Conservation (phyloP, 2,888 invertebrate genomes). For the Orchesella flavescens region DNA sequence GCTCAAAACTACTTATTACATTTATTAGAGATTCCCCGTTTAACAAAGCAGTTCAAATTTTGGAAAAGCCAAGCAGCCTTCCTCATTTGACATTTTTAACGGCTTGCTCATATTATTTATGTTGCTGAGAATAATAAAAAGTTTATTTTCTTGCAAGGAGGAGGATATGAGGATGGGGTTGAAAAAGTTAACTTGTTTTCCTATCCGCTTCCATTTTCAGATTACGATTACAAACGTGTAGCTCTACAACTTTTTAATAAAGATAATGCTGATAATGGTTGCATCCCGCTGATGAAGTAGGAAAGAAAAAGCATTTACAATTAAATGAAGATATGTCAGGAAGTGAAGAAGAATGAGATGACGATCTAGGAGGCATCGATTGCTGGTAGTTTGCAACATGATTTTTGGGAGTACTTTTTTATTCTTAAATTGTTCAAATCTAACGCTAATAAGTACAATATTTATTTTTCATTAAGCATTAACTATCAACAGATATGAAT, state of each 20-base stretch:
- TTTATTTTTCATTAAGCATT: too few relatives aligned
- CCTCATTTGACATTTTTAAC: conserved; percentile 50
- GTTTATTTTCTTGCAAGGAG: neutral
- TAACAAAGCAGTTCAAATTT: too few relatives aligned
- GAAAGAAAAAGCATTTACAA: neutral
- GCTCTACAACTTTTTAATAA: conserved; percentile 13
- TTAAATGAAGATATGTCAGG: conserved; percentile 22
- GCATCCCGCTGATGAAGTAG: neutral
- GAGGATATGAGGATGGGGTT: conserved; percentile 1
- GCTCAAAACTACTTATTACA: conserved; percentile 1
- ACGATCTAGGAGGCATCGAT: too few relatives aligned
- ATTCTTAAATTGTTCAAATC: too few relatives aligned
- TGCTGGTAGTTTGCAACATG: too few relatives aligned
- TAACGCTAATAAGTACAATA: too few relatives aligned
- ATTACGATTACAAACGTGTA: too few relatives aligned
- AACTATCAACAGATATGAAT: too few relatives aligned
- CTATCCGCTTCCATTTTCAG: neutral
- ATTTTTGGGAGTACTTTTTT: too few relatives aligned
- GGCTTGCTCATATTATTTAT: conserved; percentile 46
- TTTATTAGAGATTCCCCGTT: too few relatives aligned
- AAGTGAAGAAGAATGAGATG: neutral
- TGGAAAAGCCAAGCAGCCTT: neutral
- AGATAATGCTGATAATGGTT: conserved; percentile 30
- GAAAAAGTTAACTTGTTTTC: conserved; percentile 25
- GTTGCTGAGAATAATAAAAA: neutral